These are phyloP conservation scores for Eupeodes luniger DNA, from an alignment of 2,888 invertebrate genomes.

Conservation along the genomic window DNA sequence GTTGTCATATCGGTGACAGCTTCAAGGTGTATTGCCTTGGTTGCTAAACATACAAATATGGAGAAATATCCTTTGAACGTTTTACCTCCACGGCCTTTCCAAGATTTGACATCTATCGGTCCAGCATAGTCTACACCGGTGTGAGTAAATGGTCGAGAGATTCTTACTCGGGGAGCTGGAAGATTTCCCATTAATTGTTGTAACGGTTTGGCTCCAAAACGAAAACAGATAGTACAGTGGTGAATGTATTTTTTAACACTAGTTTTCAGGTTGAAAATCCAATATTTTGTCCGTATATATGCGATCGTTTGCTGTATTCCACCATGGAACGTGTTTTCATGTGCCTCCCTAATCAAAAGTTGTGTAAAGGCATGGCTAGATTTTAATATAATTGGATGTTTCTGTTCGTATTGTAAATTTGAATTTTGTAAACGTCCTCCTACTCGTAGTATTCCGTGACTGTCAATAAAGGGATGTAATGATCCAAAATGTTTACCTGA, in stretches of 20 bases:
- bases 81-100: not conserved
- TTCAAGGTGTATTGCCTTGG: constrained; percentile 66
- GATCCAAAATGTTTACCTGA: not conserved
- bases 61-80: not conserved
- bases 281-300: too few species aligned
- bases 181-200: not conserved
- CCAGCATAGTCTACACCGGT: not conserved
- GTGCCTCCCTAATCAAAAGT: not conserved
- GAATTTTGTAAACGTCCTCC: not conserved
- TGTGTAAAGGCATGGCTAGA: not conserved
- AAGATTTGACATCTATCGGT: not conserved
- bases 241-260: not conserved
- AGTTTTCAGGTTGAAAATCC: not conserved
- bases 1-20: not conserved
- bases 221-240: not conserved
- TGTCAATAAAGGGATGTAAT: not conserved
- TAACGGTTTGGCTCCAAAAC: not conserved
- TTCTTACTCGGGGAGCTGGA: not conserved
- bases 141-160: not conserved
- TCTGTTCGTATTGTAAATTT: not conserved
- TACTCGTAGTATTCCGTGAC: not conserved
- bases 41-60: not conserved
- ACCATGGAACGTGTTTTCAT: not conserved
- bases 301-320: not conserved
- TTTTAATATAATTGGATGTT: not conserved